These are phyloP conservation scores for Grantiella picta DNA, from an alignment of 2,113 vertebrate genomes.

Conservation along the genomic window DNA sequence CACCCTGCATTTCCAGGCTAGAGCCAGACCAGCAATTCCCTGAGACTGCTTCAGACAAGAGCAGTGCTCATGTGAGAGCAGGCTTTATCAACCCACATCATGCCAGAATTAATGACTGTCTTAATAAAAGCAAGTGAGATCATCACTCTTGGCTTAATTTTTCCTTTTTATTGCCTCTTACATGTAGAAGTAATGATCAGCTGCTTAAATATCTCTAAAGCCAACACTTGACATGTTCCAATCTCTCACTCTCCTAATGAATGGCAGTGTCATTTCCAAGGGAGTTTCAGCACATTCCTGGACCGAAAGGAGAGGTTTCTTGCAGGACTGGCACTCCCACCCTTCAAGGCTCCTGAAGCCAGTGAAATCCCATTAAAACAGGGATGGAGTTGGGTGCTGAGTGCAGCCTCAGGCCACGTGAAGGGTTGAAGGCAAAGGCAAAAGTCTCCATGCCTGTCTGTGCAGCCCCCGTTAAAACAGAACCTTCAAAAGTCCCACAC, in stretches of 20 bases:
- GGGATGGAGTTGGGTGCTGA: rapidly evolving
- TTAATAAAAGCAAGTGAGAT: conserved; percentile 36
- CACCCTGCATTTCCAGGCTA: neutral
- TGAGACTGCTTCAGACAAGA: neutral
- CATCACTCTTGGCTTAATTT: conserved; percentile 49
- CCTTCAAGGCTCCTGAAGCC: neutral
- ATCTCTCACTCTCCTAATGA: neutral
- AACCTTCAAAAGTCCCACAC: neutral
- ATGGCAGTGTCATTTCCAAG: neutral
- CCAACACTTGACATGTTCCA: neutral
- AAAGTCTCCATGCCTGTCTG: neutral
- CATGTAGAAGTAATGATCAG: conserved; percentile 38
- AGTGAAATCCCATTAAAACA: neutral
- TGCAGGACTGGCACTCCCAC: neutral
- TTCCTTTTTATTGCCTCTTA: conserved; percentile 45
- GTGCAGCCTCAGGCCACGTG: neutral
- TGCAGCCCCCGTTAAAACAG: neutral
- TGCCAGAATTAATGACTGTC: neutral
- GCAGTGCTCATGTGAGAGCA: neutral
- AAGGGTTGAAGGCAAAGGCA: neutral
- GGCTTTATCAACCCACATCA: neutral
- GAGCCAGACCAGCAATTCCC: neutral
- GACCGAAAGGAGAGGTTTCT: neutral
- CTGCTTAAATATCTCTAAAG: conserved; percentile 33
- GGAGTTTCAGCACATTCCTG: neutral